Conservation (phyloP, 2,113 vertebrate species). For the Pao palembangensis region DNA sequence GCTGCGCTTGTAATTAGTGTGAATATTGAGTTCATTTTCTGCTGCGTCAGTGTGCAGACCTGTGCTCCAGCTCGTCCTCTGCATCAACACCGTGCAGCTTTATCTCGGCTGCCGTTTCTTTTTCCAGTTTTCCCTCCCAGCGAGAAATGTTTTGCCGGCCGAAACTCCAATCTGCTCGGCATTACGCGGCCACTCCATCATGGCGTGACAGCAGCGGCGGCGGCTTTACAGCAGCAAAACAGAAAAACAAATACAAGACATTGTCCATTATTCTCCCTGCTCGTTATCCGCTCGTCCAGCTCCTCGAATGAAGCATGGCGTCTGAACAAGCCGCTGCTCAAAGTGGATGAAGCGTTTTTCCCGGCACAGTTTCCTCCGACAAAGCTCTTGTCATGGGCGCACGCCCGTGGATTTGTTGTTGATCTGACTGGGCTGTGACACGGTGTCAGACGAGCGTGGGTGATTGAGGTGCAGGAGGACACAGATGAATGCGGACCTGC, state of each 20-base stretch:
- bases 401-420: too few species aligned
- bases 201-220: conserved; percentile 8
- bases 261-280: neutral
- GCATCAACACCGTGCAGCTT: too few species aligned
- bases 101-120: neutral
- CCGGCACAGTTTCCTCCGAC: too few species aligned
- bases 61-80: neutral
- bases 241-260: neutral
- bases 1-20: neutral
- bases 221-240: neutral
- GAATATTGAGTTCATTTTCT: conserved; percentile 1
- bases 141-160: conserved; percentile 12
- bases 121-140: conserved; percentile 1
- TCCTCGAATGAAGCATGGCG: neutral
- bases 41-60: neutral
- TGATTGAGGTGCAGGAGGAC: too few species aligned
- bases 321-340: conserved; percentile 2
- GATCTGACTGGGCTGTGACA: too few species aligned
- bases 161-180: conserved; percentile 27
- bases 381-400: too few species aligned
- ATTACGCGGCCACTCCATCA: conserved; percentile 34
- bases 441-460: too few species aligned
- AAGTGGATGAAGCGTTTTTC: neutral
- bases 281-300: neutral
- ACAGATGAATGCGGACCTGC: too few species aligned